A percentile compares a stretch with the other conserved stretches of the same genome.
Evolutionary conservation across 2,113 vertebrate species (phyloP).

Genomic region (Synodontis membranacea): DNA sequence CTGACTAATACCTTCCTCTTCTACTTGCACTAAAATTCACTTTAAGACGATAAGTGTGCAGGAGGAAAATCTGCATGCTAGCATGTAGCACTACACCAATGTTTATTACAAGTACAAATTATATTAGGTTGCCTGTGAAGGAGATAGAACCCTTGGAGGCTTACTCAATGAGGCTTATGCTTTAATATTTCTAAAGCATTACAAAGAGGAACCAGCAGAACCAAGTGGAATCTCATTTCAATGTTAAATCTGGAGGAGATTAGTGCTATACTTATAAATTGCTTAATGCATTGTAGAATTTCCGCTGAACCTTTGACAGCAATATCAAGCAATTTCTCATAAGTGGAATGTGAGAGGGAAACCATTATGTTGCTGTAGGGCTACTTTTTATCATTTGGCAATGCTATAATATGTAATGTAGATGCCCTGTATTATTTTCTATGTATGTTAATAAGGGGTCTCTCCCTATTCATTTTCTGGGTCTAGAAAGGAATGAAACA

Average conservation of each 20-base stretch:
- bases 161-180: conserved; percentile 53
- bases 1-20: conserved; percentile 37
- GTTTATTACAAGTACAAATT: conserved; percentile 56
- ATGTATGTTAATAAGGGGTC: conserved; percentile 53
- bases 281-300: conserved; percentile 59
- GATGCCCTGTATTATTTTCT: conserved; percentile 51
- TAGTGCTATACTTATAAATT: conserved; percentile 59
- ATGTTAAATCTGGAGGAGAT: conserved; percentile 58
- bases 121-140: conserved; percentile 43
- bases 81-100: conserved; percentile 51
- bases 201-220: conserved; percentile 45
- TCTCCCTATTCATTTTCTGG: conserved; percentile 51
- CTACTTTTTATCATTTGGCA: conserved; percentile 50
- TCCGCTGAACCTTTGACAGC: conserved; percentile 55
- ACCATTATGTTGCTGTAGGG: conserved; percentile 44
- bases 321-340: conserved; percentile 52
- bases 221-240: conserved; percentile 58
- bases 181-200: conserved; percentile 53
- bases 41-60: conserved; percentile 34
- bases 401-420: conserved; percentile 42
- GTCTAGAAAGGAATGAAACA: conserved; percentile 61
- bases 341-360: conserved; percentile 44
- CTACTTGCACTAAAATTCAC: conserved; percentile 40
- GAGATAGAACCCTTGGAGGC: conserved; percentile 47
- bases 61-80: conserved; percentile 43